phyloP scores from a whole-genome alignment of 1,140 invertebrate species.

The Hyles vespertilio region DNA sequence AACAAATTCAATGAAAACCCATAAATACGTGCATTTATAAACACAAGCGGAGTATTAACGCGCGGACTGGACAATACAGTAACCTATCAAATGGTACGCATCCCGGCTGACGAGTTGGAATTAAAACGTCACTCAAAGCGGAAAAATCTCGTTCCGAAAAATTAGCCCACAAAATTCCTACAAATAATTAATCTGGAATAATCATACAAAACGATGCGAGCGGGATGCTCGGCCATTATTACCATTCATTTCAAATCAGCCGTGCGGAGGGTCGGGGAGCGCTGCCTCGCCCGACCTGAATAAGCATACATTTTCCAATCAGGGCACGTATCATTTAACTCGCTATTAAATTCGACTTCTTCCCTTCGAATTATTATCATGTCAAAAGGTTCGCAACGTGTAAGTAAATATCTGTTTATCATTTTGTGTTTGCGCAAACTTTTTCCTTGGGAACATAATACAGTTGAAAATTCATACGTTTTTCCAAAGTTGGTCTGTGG shows the following conservation, averaged over 20 bases:
- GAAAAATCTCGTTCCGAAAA: slow-evolving; percentile 74
- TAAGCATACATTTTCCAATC: slow-evolving; percentile 76
- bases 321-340: slow-evolving; percentile 75
- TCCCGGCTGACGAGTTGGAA: slow-evolving; percentile 49
- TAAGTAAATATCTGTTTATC: slow-evolving; percentile 32
- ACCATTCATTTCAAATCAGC: slow-evolving; percentile 75
- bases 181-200: slow-evolving; percentile 76
- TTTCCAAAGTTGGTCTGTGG: slow-evolving; percentile 40
- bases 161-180: slow-evolving; percentile 73
- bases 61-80: neutral
- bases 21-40: no score
- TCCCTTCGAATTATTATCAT: slow-evolving; percentile 70
- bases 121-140: slow-evolving; percentile 75
- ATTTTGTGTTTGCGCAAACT: slow-evolving; percentile 13
- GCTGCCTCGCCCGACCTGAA: slow-evolving; percentile 60
- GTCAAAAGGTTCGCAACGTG: slow-evolving; percentile 40
- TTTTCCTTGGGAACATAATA: neutral
- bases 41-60: no score
- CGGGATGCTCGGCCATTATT: slow-evolving; percentile 71
- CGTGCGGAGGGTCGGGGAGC: slow-evolving; percentile 58
- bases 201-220: slow-evolving; percentile 75
- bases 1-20: no score
- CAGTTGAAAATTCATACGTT: slow-evolving; percentile 3
- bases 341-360: slow-evolving; percentile 75
- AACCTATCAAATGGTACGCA: slow-evolving; percentile 7